phyloP scores from a whole-genome alignment of 2,797 vertebrate genomes.

The Sebastolobus alascanus region DNA sequence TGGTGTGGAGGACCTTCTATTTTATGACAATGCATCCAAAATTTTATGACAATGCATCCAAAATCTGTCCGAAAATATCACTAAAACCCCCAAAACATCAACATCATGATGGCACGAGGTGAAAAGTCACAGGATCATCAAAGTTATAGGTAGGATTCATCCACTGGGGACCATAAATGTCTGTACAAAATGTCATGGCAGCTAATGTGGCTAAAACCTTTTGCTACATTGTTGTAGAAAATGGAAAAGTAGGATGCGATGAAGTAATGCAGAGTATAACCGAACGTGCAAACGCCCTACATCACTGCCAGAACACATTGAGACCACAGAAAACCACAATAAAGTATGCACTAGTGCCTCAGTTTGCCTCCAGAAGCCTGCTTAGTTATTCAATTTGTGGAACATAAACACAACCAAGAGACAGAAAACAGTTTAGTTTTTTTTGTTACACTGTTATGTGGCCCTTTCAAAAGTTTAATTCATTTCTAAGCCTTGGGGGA shows the following conservation, averaged over 20 bases:
- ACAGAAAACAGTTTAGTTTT: slow-evolving; percentile 6
- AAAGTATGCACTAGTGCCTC: neutral
- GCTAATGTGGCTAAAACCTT: neutral
- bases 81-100: neutral
- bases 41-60: neutral
- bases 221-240: neutral
- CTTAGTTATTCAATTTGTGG: slow-evolving; percentile 34
- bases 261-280: neutral
- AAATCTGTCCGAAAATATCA: neutral
- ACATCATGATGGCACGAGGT: neutral
- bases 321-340: slow-evolving; percentile 4
- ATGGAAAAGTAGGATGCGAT: neutral
- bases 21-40: too few species aligned
- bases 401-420: slow-evolving; percentile 17
- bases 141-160: neutral
- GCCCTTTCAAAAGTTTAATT: slow-evolving; percentile 5
- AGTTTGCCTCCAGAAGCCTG: slow-evolving; percentile 1
- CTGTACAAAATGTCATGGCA: neutral
- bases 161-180: neutral
- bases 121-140: too few species aligned
- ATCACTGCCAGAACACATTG: neutral
- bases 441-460: neutral
- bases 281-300: neutral
- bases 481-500: slow-evolving; percentile 23
- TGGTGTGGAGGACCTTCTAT: too few species aligned